Evolutionary conservation across 2,797 vertebrate genomes (phyloP), one percentile per base, ranked within the genome.

Genomic region (Acropternis orthonyx): DNA sequence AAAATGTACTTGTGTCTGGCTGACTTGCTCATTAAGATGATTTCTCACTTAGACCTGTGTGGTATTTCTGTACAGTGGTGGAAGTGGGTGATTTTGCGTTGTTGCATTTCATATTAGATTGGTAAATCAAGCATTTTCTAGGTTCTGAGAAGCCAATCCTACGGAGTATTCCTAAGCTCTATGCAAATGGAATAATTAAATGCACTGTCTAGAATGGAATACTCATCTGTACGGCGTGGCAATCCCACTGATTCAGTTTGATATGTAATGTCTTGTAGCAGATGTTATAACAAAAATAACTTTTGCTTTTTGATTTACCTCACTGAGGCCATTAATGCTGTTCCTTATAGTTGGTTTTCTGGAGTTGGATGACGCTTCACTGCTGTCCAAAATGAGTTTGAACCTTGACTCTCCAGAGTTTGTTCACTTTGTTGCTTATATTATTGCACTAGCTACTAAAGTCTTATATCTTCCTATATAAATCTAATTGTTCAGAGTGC

Each of bases 271-370:
- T 96, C 97, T 96, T 96, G 95, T 92, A 97, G 96, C 96, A 96
- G 96, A 94, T 95, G 93, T 95, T 92, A 92, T 96, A 97, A 97
- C 92, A 97, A 97, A 95, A 97, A 95, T 95, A 97, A 97, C 92
- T 96, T 95, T 97, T 95, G 93, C 79, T 92, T 96, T 93, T 95
- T 94, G 94, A 96, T 97, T 96, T 96, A 97, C 97, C 97, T 97
- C 98, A 97, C 96, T 97, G 97, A 97, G 97, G 97, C 96, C 94
- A 97, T 97, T 96, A 97, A 95, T 98, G 97, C 94, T 96, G 95
- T 95, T 97, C 94, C 93, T 96, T 96, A 96, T 89, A 88, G 93
- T 80, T 95, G 92, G 95, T 94, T 96, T 96, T 95, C 92, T 97
- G 96, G 93, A 97, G 94, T 75, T 76, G 89, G 96, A 92, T 96